Evolutionary conservation across 2,888 invertebrate species (phyloP).

Genomic region (Monopis laevigella): DNA sequence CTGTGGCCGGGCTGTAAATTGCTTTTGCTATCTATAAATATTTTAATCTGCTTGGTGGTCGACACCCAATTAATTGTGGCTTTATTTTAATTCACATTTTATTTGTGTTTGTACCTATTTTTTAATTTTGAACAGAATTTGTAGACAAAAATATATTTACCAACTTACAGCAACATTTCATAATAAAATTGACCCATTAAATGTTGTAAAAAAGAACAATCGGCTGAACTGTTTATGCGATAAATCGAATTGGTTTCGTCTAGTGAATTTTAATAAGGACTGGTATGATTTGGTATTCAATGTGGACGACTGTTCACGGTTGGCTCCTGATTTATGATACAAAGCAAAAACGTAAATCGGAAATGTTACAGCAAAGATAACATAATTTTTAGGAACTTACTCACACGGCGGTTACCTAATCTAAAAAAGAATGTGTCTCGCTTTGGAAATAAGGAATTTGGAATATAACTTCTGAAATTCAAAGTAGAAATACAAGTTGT

Average conservation of each 20-base stretch:
- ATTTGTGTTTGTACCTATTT: neutral
- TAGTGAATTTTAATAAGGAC: slow-evolving; percentile 37
- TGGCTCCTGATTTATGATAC: slow-evolving; percentile 3
- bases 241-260: slow-evolving; percentile 1
- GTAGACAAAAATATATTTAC: neutral
- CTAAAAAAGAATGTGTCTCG: no score
- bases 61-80: slow-evolving; percentile 58
- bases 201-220: slow-evolving; percentile 2
- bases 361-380: neutral
- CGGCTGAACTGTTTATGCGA: slow-evolving; percentile 3
- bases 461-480: no score
- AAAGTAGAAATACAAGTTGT: no score
- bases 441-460: no score
- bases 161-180: neutral
- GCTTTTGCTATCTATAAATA: slow-evolving; percentile 62
- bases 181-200: neutral
- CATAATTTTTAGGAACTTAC: neutral
- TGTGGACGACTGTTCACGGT: slow-evolving; percentile 4
- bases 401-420: no score
- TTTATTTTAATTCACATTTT: slow-evolving; percentile 32
- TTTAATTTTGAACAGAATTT: neutral
- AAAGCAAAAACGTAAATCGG: neutral
- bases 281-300: slow-evolving; percentile 39
- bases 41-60: slow-evolving; percentile 62
- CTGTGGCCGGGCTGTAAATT: slow-evolving; percentile 59